Conservation (phyloP, 2,113 vertebrate species). For the Asarcornis scutulata region DNA sequence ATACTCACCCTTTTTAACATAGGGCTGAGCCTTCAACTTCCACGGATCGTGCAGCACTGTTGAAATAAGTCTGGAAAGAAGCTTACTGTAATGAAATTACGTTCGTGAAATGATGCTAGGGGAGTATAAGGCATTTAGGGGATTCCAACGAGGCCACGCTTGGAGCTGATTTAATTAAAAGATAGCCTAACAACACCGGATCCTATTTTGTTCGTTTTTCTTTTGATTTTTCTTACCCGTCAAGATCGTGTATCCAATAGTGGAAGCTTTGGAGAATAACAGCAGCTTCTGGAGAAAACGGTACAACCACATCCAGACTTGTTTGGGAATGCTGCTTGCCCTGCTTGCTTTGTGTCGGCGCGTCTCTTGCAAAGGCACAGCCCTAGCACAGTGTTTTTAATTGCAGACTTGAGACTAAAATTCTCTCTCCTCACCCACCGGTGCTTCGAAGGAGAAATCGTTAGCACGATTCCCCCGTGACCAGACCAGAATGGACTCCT, state of each 20-base stretch:
- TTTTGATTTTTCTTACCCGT: not conserved
- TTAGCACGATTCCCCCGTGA: not conserved
- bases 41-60: not conserved
- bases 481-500: not conserved
- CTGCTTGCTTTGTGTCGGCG: not conserved
- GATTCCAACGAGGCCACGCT: not conserved
- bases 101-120: not conserved
- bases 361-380: not conserved
- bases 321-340: not conserved
- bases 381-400: not conserved
- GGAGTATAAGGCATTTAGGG: not conserved
- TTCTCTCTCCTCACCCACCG: not conserved
- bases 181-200: not conserved
- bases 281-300: not conserved
- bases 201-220: not conserved
- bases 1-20: not conserved
- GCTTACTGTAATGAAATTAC: not conserved
- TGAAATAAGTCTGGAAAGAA: not conserved
- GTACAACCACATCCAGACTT: rapidly evolving
- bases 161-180: not conserved
- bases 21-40: not conserved
- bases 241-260: not conserved
- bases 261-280: not conserved
- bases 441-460: not conserved
- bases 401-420: not conserved